Base-by-base conservation (phyloP, 2,113 vertebrate species). In the Hemibagrus wyckioides region DNA sequence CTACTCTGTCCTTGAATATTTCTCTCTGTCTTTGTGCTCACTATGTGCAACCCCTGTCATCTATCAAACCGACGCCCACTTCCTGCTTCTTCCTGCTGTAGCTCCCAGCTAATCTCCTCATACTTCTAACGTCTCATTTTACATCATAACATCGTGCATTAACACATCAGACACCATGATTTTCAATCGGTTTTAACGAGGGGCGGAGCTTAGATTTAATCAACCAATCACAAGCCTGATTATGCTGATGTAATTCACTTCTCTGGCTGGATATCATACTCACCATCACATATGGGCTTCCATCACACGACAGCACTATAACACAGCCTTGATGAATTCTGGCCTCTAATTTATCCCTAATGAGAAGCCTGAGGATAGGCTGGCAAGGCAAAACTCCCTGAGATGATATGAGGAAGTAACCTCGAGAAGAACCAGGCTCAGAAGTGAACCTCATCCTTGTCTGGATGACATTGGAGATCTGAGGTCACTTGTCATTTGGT, bases 1-100 rank as follows among this genome's bases (percentile, higher is more conserved):
- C 6, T 80, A 80, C 77, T 23, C 77, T 56, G 52, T 80, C 52
- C 77, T 80, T 80, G 48, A 56, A 56, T 36, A 80, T 56, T 80
- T 80, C 77, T n/a, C 44, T 52, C 75, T 17, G 28, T 79, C 48
- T 79, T 48, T 44, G 13, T 48, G 39, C 41, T 77, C 75, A 17
- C 28, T 4, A 8, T 52, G 41, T 48, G 41, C 44, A 77, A 77
- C n/a, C 41, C n/a, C 44, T 15, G n/a, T 54, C 77, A 56, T 56
- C 23, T 56, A 80, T 56, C 52, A 80, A 36, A 21, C 50, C 9
- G n/a, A 80, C 52, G 52, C 77, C 50, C 77, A 56, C 77, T 23
- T 48, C 44, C 44, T 48, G 44, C 77, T 11, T 23, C 52, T 56
- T 56, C 30, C 50, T 36, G 1, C 77, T 56, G 50, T 30, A 56